A percentile compares a stretch with the other conserved stretches of the same genome.
phyloP scores from a whole-genome alignment of 2,888 invertebrate species.

The Scelioninae gen. 1 region DNA sequence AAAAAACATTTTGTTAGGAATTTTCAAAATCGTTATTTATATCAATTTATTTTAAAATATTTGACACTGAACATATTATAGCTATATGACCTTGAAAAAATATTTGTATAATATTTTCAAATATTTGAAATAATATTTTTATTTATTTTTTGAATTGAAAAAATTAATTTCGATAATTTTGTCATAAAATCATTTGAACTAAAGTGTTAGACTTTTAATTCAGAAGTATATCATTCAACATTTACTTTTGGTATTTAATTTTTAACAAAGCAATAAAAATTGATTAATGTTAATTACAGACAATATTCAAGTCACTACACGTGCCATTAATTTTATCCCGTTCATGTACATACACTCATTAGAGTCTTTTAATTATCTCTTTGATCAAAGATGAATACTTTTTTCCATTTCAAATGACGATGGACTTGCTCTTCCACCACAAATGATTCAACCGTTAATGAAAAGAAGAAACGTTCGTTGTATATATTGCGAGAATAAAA shows the following conservation, averaged over 20 bases:
- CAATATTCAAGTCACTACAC: slow-evolving; percentile 15
- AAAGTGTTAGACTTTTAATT: too few relatives aligned
- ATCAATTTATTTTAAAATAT: background rate
- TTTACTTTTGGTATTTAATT: background rate
- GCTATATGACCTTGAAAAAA: background rate
- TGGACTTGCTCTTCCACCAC: slow-evolving; percentile 13
- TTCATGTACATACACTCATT: slow-evolving; percentile 14
- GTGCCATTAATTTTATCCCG: slow-evolving; percentile 19
- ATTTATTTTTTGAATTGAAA: background rate
- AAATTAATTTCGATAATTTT: background rate
- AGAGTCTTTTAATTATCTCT: slow-evolving; percentile 44
- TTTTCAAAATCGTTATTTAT: too few relatives aligned
- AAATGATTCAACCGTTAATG: slow-evolving; percentile 50
- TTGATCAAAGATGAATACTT: slow-evolving; percentile 45
- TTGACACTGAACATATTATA: background rate
- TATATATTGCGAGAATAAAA: slow-evolving; percentile 44
- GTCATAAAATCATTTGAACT: too few relatives aligned
- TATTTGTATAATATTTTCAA: background rate
- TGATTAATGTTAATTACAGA: slow-evolving; percentile 26
- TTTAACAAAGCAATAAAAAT: background rate
- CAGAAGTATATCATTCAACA: background rate
- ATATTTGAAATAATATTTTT: background rate
- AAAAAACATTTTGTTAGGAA: too few relatives aligned
- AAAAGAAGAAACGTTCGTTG: slow-evolving; percentile 53
- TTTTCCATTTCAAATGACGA: slow-evolving; percentile 37